Base-by-base conservation (phyloP, 2,797 vertebrate genomes). In the Neosilurus hyrtlii region DNA sequence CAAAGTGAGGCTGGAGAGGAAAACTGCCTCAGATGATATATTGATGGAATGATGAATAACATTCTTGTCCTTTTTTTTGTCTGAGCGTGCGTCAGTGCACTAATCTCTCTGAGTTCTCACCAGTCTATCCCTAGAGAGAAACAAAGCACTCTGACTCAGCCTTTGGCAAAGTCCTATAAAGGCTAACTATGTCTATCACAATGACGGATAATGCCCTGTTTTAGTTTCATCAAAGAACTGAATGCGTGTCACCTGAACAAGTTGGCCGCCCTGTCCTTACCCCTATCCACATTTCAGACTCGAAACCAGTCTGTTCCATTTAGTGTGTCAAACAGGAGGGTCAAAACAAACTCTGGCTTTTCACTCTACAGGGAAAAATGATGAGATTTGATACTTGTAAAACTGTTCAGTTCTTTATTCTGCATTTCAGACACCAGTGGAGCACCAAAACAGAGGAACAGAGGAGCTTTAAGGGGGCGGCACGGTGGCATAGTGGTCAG, bases 41-140 rank as follows among this genome's bases (percentile, higher is more conserved):
- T 81, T 92, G 93, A 91, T 92, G 91, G 88, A 86, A 86, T 86
- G 85, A 88, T 89, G 86, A 93, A 90, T 90, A 92, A 92, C 90
- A 89, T 91, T 80, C 75, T 80, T 37, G 30, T 77, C 66, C 70
- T 63, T 85, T 76, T n/a, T 73, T 73, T 52, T 85, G 76, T 89
- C 86, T 76, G 24, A 79, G 85, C 77, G 0, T 84, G 80, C 91
- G 89, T 91, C 82, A 78, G 82, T 67, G 89, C 61, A 84, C 89
- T 92, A 90, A 92, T 93, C 90, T 90, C 90, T 88, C 86, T 84
- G 75, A 20, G 77, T 52, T 24, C 66, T 65, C 14, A 51, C 79
- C 83, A 52, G 74, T 59, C 81, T 82, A 80, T 87, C 83, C 86
- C 79, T 57, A 52, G 81, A 88, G 87, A 71, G 9, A 61, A 3